Evolutionary conservation across 92 coral and sea anemone genomes (phyloP).

Genomic region (Zoanthus sociatus): DNA sequence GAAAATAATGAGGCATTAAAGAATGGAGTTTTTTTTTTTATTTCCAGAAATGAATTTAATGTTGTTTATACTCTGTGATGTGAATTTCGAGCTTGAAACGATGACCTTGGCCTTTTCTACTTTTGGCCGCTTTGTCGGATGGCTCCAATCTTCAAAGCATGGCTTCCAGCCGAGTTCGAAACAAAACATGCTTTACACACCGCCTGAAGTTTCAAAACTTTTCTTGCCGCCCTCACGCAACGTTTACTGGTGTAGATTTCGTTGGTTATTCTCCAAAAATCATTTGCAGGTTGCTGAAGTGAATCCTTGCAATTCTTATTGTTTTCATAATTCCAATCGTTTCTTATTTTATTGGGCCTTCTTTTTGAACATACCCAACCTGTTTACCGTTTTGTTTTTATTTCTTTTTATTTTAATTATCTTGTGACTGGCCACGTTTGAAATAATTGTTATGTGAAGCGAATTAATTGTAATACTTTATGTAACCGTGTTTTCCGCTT

Average conservation of each 20-base stretch:
- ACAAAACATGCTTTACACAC: conserved; percentile 27
- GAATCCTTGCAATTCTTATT: not conserved
- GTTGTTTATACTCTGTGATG: not conserved
- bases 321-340: not conserved
- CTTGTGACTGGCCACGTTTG: too few species aligned
- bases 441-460: too few species aligned
- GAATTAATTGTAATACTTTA: too few species aligned
- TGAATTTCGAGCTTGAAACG: conserved; percentile 8
- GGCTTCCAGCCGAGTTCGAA: conserved; percentile 42
- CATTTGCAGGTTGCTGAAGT: not conserved
- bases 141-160: conserved; percentile 42
- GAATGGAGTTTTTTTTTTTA: not conserved
- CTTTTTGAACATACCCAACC: not conserved
- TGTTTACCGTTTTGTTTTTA: not conserved
- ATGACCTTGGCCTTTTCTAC: conserved; percentile 35
- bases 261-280: conserved; percentile 1
- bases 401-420: not conserved
- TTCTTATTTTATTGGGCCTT: not conserved
- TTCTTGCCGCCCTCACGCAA: conserved; percentile 47
- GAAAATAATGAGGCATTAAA: not conserved
- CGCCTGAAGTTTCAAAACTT: conserved; percentile 50
- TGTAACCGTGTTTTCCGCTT: too few species aligned
- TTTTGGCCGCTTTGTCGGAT: conserved; percentile 11
- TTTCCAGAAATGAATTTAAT: not conserved
- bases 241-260: not conserved